phyloP scores from a whole-genome alignment of 2,797 vertebrate species.

The Peromyscus melanophrys region DNA sequence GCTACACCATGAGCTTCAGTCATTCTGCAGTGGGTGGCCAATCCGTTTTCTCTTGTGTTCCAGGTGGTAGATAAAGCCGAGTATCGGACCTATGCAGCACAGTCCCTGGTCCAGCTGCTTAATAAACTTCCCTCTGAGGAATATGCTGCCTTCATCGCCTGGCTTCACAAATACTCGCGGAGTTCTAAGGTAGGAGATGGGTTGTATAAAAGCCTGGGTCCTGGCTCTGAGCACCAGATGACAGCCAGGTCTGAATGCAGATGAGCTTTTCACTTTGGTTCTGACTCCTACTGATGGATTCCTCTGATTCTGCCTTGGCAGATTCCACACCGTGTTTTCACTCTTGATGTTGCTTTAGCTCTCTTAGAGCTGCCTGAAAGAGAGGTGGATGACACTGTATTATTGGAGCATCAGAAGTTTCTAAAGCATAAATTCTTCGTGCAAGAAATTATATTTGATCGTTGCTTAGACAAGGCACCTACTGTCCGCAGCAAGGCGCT shows the following conservation, averaged over 20 bases:
- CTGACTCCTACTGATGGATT: neutral
- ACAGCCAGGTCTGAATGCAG: neutral
- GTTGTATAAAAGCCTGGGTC: neutral
- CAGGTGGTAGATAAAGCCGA: slow-evolving; percentile 97
- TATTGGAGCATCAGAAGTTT: slow-evolving; percentile 88
- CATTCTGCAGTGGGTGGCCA: neutral
- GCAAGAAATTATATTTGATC: slow-evolving; percentile 93
- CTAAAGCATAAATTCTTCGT: slow-evolving; percentile 94
- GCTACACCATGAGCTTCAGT: neutral
- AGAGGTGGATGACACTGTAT: slow-evolving; percentile 81
- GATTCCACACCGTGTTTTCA: slow-evolving; percentile 94
- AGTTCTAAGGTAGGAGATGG: slow-evolving; percentile 90
- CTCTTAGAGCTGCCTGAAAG: slow-evolving; percentile 93
- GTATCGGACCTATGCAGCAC: slow-evolving; percentile 92
- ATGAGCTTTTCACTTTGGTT: neutral
- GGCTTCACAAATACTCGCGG: slow-evolving; percentile 93
- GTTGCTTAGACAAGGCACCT: slow-evolving; percentile 93
- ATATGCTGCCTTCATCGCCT: slow-evolving; percentile 93
- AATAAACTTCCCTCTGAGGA: slow-evolving; percentile 89
- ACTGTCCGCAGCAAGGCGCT: slow-evolving; percentile 94
- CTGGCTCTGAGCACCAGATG: neutral
- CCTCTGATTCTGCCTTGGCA: slow-evolving; percentile 81
- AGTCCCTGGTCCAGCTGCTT: slow-evolving; percentile 92
- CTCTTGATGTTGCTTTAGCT: slow-evolving; percentile 94
- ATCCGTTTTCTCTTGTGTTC: slow-evolving; percentile 58